Conservation (phyloP, 2,113 vertebrate genomes). For the Puma concolor region DNA sequence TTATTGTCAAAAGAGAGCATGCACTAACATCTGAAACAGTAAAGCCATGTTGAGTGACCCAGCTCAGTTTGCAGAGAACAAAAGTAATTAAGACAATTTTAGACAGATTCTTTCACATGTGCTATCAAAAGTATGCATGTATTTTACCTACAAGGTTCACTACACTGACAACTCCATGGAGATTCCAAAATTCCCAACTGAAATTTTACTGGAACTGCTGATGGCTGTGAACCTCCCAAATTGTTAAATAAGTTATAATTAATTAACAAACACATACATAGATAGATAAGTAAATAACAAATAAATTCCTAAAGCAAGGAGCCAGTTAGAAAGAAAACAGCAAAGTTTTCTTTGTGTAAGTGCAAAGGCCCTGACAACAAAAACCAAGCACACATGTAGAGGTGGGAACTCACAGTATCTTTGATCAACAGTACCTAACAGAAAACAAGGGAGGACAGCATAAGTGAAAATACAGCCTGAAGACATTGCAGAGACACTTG, state of each 20-base stretch:
- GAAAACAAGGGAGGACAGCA: not conserved
- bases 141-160: conserved; percentile 99
- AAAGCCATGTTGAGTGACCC: conserved; percentile 99
- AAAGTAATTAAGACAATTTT: conserved; percentile 99
- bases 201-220: conserved; percentile 99
- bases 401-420: not conserved
- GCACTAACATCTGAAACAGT: conserved; percentile 99
- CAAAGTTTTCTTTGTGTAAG: no score
- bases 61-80: conserved; percentile 98
- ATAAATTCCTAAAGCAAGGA: not conserved
- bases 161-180: conserved; percentile 99
- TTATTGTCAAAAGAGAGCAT: conserved; percentile 99
- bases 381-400: not conserved
- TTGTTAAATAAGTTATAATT: conserved; percentile 95
- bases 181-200: conserved; percentile 98
- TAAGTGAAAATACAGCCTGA: not conserved
- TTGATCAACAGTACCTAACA: not conserved
- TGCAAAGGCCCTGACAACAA: not conserved
- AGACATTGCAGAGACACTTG: not conserved
- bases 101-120: conserved; percentile 99
- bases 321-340: not conserved
- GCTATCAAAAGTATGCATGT: conserved; percentile 99
- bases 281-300: no score
- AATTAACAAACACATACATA: no score
- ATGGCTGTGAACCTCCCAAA: conserved; percentile 99